Evolutionary conservation across 2,797 vertebrate genomes (phyloP), one percentile per base, ranked within the genome.

Genomic region (Neosalanx taihuensis): DNA sequence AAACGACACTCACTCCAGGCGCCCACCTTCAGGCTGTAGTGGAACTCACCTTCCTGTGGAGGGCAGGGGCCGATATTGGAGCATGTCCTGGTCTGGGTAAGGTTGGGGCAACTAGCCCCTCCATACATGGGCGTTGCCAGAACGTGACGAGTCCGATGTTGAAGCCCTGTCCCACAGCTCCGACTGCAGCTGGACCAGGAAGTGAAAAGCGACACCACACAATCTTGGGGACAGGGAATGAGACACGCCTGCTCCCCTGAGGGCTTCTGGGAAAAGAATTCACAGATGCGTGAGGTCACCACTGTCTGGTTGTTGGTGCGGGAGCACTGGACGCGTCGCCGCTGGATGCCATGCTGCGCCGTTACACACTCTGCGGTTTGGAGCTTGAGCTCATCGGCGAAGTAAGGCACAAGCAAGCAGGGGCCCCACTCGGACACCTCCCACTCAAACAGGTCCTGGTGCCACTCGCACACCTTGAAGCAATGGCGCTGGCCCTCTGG

Each of bases 381-480:
- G 1, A 90, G 72, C 56, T 81, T 89, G 72, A 79, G 82, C 58
- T 94, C 93, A 29, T 88, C 85, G 0, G 88, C 90, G 46, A 84
- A 83, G 0, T 81, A 82, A 2, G 93, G 82, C 29, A 88, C 86
- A 0, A 96, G 93, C 60, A 92, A 78, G 0, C 98, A 99, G 31
- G 67, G 76, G 13, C 91, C 93, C 98, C 98, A 99, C 57, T 92
- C 93, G 0, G 95, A 95, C 49, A 94, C 86, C 61, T 98, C 95
- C 98, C 98, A 99, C 76, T 94, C 92, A 1, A 97, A 99, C 68
- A 99, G 92, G 81, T 95, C 94, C 60, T 95, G 91, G 85, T 99
- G 97, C 96, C 97, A 97, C 79, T 97, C 93, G 2, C 98, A 99
- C 70, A 98, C 95, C 74, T 94, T 95, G 80, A 99, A 99, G 85